A percentile compares a stretch with the other conserved stretches of the same genome.
Evolutionary conservation across 2,797 vertebrate species (phyloP).

Genomic region (Characodon lateralis): DNA sequence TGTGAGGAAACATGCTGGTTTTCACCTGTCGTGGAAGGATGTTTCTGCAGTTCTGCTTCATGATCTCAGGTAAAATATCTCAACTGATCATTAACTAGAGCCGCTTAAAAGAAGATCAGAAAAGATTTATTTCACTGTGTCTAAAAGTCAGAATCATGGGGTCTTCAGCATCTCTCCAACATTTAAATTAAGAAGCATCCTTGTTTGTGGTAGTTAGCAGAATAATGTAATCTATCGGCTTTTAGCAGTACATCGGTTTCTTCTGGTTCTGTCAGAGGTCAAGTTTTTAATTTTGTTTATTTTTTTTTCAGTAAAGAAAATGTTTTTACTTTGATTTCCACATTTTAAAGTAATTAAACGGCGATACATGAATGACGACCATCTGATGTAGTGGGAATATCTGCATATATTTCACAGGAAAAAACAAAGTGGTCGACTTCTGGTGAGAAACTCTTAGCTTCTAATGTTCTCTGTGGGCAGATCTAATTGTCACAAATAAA

Average conservation of each 20-base stretch:
- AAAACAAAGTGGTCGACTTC: no score
- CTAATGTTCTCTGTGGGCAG: background rate
- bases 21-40: conserved; percentile 10
- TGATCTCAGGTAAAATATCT: conserved; percentile 50
- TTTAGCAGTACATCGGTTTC: no score
- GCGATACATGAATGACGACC: background rate
- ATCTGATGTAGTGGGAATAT: background rate
- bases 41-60: conserved; percentile 21
- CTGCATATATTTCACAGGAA: no score
- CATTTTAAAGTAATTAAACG: background rate
- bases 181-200: background rate
- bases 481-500: background rate
- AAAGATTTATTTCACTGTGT: background rate
- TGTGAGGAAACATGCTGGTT: background rate
- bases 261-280: no score
- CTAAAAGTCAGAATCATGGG: no score
- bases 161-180: background rate
- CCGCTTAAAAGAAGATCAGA: background rate
- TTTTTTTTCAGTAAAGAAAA: no score
- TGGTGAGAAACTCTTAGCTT: background rate
- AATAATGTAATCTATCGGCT: no score
- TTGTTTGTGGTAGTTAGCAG: background rate
- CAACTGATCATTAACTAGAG: background rate
- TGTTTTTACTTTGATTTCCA: no score
- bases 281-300: no score